Conservation (phyloP, 2,888 invertebrate genomes). For the Macrophya annulata region DNA sequence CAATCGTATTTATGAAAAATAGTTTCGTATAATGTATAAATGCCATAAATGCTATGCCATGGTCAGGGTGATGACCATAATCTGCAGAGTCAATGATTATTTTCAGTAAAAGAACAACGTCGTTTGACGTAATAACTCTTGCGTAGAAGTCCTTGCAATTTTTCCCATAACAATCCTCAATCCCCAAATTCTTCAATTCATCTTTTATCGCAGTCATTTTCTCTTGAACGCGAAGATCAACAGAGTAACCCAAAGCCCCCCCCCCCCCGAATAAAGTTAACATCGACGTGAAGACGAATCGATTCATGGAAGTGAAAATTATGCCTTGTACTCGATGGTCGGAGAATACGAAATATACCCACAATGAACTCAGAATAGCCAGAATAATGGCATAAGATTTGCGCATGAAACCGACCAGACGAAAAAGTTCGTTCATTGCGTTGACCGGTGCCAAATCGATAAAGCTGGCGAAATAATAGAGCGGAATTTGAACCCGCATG, state of each 20-base stretch:
- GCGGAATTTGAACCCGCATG: neutral
- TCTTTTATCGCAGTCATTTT: neutral
- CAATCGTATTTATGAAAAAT: no score
- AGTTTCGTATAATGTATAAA: no score
- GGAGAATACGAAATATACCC: neutral
- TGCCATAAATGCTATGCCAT: neutral
- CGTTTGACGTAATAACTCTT: neutral
- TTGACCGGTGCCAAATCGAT: neutral
- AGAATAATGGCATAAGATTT: neutral
- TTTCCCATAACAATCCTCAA: neutral
- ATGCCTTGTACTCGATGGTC: neutral
- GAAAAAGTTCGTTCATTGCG: neutral
- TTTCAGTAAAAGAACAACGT: neutral
- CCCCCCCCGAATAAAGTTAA: neutral
- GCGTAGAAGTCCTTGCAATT: neutral
- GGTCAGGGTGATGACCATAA: neutral
- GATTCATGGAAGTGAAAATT: neutral
- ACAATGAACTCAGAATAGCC: no score
- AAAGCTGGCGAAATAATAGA: constrained; percentile 2
- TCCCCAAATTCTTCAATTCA: neutral
- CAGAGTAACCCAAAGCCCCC: neutral
- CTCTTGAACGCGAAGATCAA: neutral
- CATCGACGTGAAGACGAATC: neutral
- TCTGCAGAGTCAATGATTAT: neutral
- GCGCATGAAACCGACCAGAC: neutral